Percentiles rank a stretch among this genome's conserved stretches.
These are phyloP conservation scores for Condylura cristata DNA, from an alignment of 2,113 vertebrate species.

Conservation along the genomic window DNA sequence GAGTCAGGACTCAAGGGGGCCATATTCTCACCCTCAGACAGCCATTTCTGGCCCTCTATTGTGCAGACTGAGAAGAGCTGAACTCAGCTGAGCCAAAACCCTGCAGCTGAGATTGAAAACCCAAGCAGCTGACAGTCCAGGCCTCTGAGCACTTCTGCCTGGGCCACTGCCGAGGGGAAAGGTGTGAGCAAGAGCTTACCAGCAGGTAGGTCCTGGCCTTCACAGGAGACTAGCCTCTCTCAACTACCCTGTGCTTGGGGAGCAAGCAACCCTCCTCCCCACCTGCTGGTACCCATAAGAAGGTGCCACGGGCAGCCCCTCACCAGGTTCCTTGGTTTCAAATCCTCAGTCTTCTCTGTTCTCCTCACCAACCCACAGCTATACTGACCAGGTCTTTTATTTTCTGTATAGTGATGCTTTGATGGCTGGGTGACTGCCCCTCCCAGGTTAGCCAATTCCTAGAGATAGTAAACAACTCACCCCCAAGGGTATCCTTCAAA, in stretches of 20 bases:
- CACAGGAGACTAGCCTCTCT: not conserved
- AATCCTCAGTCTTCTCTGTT: not conserved
- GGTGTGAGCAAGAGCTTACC: not conserved
- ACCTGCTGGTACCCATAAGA: not conserved
- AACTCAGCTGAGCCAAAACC: not conserved
- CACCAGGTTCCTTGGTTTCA: not conserved
- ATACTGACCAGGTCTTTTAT: not conserved
- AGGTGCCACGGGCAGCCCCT: not conserved
- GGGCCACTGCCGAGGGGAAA: not conserved
- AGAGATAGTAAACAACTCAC: not conserved
- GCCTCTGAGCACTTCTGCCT: not conserved
- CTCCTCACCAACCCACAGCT: not conserved
- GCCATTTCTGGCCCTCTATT: not conserved
- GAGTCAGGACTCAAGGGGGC: not conserved
- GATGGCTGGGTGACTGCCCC: not conserved
- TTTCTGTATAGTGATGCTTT: not conserved
- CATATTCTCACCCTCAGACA: not conserved
- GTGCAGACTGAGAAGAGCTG: not conserved
- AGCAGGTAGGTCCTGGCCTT: not conserved
- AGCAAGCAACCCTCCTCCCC: not conserved
- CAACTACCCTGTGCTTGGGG: not conserved
- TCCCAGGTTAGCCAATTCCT: not conserved
- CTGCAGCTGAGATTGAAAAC: not conserved
- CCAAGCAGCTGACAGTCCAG: not conserved
- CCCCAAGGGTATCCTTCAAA: not conserved